Evolutionary conservation across 2,113 vertebrate species (phyloP).

Genomic region (Gulo gulo): DNA sequence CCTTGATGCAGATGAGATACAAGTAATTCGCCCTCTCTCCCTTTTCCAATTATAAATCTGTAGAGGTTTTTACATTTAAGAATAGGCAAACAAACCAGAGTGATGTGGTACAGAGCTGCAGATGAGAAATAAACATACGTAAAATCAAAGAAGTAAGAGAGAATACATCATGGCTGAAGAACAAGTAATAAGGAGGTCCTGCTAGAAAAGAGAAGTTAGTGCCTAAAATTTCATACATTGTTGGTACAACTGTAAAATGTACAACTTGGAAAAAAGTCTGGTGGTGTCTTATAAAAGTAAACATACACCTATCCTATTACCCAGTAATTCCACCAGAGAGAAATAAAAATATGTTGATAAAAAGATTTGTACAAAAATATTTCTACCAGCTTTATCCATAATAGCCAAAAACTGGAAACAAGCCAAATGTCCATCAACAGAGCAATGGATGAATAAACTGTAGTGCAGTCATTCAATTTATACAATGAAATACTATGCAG

Average conservation of each 20-base stretch:
- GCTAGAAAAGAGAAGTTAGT: not conserved
- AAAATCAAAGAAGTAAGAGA: not conserved
- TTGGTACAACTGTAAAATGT: not conserved
- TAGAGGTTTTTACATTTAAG: constrained; percentile 16
- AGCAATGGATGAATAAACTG: not conserved
- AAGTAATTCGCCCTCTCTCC: not conserved
- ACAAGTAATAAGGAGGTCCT: not conserved
- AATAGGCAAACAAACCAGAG: not conserved
- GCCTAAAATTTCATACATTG: not conserved
- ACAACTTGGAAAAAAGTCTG: not conserved
- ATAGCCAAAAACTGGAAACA: not conserved
- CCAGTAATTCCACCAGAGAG: not conserved
- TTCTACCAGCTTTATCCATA: not conserved
- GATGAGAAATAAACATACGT: not conserved
- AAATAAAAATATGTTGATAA: constrained; percentile 37
- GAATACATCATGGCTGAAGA: not conserved
- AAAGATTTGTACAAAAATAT: not conserved
- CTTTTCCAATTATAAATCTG: not conserved
- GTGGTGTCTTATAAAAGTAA: constrained; percentile 13
- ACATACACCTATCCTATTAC: not conserved
- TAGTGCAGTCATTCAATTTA: not conserved
- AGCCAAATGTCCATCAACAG: constrained; percentile 9
- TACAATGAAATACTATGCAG: not conserved
- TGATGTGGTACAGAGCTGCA: not conserved
- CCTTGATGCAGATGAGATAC: not conserved